A percentile compares a stretch with the other conserved stretches of the same genome.
Conservation (phyloP, 1,140 invertebrate genomes). For the Trichonephila clavata region DNA sequence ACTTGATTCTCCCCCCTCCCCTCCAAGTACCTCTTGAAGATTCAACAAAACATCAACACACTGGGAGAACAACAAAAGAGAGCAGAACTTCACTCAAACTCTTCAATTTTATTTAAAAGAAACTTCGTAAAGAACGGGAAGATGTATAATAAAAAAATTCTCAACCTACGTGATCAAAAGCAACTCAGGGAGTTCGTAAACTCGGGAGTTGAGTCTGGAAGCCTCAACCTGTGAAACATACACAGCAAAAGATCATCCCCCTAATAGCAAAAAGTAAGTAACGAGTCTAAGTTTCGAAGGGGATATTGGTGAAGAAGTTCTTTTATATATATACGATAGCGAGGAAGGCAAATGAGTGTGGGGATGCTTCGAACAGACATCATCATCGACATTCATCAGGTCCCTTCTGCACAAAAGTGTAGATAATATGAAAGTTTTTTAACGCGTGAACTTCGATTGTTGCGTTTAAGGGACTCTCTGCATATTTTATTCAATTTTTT, state of each 20-base stretch:
- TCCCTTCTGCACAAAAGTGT: constrained; percentile 35
- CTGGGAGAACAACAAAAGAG: constrained; percentile 51
- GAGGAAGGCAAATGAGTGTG: constrained; percentile 42
- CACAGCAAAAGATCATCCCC: background rate
- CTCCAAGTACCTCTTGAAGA: background rate
- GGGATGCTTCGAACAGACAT: background rate
- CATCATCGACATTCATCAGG: constrained; percentile 63
- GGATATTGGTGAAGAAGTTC: constrained; percentile 4
- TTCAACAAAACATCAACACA: constrained; percentile 72
- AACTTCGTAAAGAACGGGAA: constrained; percentile 64
- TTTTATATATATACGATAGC: constrained; percentile 1
- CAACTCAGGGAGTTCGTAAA: constrained; percentile 24
- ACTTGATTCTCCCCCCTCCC: constrained; percentile 38
- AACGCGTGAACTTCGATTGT: constrained; percentile 52
- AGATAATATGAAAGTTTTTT: constrained; percentile 65
- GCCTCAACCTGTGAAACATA: background rate
- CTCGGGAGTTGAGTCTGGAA: background rate
- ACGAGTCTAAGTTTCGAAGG: constrained; percentile 32
- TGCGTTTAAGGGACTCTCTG: background rate
- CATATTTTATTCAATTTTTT: constrained; percentile 21
- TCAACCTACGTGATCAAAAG: constrained; percentile 68
- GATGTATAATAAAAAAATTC: constrained; percentile 57
- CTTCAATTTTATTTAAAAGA: constrained; percentile 74
- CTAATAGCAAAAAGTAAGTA: constrained; percentile 41
- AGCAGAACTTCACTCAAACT: constrained; percentile 64